Evolutionary conservation across 2,113 vertebrate species (phyloP).

Genomic region (Pygoscelis adeliae): DNA sequence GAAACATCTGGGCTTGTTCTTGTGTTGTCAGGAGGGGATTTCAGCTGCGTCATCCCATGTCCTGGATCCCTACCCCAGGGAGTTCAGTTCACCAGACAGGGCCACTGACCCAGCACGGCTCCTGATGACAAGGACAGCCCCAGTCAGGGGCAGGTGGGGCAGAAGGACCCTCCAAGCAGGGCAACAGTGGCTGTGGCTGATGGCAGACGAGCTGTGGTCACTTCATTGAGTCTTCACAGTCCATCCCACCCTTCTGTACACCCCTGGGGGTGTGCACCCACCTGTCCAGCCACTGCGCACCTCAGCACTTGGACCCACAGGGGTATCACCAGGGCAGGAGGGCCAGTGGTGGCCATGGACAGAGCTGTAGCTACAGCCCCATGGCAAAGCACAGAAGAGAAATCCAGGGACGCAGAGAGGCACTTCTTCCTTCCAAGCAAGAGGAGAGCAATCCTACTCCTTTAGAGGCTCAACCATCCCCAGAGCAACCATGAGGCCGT

Average conservation of each 20-base stretch:
- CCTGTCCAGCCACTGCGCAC: not conserved
- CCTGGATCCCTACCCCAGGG: not conserved
- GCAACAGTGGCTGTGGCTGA: not conserved
- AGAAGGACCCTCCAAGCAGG: not conserved
- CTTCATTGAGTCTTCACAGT: not conserved
- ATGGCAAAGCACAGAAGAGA: not conserved
- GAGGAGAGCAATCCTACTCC: not conserved
- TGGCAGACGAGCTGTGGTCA: not conserved
- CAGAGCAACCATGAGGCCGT: not conserved
- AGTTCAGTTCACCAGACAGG: not conserved
- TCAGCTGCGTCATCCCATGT: not conserved
- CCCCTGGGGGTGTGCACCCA: not conserved
- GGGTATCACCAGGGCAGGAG: not conserved
- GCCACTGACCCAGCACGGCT: not conserved
- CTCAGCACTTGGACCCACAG: not conserved
- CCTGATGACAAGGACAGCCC: not conserved
- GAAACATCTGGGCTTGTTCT: not conserved
- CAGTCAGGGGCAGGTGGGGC: not conserved
- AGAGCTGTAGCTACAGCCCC: not conserved
- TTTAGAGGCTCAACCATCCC: accelerated
- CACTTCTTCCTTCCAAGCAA: not conserved
- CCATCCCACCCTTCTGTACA: not conserved
- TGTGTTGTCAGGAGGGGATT: not conserved
- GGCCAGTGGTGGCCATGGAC: too few relatives aligned
- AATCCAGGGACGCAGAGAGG: not conserved